Evolutionary conservation across 30 jellyfish, hydroid and myxozoan species (phyloP), one percentile per base, ranked within the genome.

Genomic region (Hydractinia symbiolongicarpus): DNA sequence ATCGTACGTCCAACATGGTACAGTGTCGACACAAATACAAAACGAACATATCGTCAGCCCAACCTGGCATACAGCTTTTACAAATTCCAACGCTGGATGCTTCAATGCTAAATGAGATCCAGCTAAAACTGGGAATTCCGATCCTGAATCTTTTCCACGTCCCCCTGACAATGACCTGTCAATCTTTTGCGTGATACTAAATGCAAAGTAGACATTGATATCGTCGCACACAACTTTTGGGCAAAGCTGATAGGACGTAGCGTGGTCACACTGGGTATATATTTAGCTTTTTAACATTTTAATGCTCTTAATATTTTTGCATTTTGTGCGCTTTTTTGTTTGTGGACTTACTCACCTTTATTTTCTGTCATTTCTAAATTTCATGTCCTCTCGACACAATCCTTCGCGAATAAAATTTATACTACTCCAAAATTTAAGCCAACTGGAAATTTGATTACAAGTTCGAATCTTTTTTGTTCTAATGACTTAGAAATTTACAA

Each of bases 71-170:
- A 90, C 95, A 50, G 95, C 82, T 82, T 90, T 90, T 49, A 90
- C 96, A 61, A 90, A 90, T 72, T 90, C 97, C 50, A 90, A 81
- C 17, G 97, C 96, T 7, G 97, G 97, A 73, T 82, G 74, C 50
- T 74, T 78, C 76, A 86, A 61, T 8, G 66, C 55, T 73, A 86
- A 67, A 79, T 85, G 81, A 6, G 97, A 90, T 11, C 96, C 95
- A 54, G 94, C 89, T 78, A 85, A 86, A 44, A 74, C 79, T 3
- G 97, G 97, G 73, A 90, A 90, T 61, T 84, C 97, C 5, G 95
- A 78, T 60, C 86, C 87, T 19, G 92, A 49, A 73, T 90, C 97
- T 50, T 86, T 82, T 4, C 91, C 89, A 72, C 90, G 69, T 61
- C 85, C 92, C 1, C 91, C 86, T 14, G 95, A 60, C 40, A 90